Base-by-base conservation (phyloP, 2,797 vertebrate species). In the Lacerta viridis region DNA sequence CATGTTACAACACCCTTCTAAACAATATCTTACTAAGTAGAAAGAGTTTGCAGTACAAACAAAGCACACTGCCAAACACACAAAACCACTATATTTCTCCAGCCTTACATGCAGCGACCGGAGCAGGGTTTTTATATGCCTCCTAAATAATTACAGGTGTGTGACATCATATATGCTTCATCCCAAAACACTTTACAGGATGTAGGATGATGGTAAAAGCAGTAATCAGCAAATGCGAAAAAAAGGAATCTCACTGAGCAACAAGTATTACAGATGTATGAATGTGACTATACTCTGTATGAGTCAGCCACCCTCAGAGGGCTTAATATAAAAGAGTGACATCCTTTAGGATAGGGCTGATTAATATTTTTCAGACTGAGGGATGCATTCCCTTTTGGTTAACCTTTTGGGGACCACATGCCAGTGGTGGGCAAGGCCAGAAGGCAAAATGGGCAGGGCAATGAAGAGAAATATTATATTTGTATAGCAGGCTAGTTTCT, bases 201-300 rank as follows among this genome's bases (percentile, higher is more conserved):
- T 95, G 92, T 91, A 88, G 29, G 85, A 61, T 91, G 91, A 95
- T 94, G 92, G 87, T 89, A 87, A 91, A 91, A 93, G 92, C 50
- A 50, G 50, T 55, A 55, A 55, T 55, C 50, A 55, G 50, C 50
- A 55, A 55, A 13, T 55, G 50, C 50, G 15, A 91, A 87, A 92
- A 92, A 94, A 80, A 94, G 46, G 89, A 83, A 93, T 93, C 66
- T 90, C 92, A 85, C 84, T 90, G 92, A 94, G 91, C 93, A 92
- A 91, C 91, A 89, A 89, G 50, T 78, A 55, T 36, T 88, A 92
- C 78, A 88, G 80, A 71, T 83, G 75, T 55, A 55, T 77, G 85
- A 7, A 25, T 33, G 1, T 95, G 92, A 93, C 92, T 94, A 8
- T 68, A 50, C 18, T 78, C 76, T 33, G 29, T 66, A 55, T 95